These are phyloP conservation scores for Actinernus sp. DNA, from an alignment of 92 coral and sea anemone genomes.

Conservation along the genomic window DNA sequence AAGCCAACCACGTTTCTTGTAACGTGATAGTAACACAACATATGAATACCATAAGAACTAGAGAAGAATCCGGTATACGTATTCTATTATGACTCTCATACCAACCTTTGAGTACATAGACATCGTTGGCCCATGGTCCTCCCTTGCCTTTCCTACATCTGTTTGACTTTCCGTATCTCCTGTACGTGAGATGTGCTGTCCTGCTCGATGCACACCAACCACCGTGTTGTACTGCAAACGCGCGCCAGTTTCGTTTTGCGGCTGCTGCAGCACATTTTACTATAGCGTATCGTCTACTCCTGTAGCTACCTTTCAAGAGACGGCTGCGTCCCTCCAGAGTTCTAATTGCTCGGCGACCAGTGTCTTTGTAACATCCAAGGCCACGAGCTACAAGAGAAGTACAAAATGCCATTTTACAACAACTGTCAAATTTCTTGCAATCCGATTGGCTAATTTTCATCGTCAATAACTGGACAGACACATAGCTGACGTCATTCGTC, in stretches of 20 bases:
- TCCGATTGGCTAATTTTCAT: too few relatives aligned
- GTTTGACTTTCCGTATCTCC: conserved; percentile 29
- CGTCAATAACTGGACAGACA: too few relatives aligned
- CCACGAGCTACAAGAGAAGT: conserved; percentile 14
- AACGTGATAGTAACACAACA: too few relatives aligned
- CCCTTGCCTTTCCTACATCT: conserved; percentile 31
- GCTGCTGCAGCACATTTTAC: conserved; percentile 33
- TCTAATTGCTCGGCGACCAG: conserved; percentile 30
- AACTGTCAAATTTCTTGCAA: too few relatives aligned
- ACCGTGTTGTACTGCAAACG: conserved; percentile 25
- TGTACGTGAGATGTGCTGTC: conserved; percentile 10
- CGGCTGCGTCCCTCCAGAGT: conserved; percentile 37
- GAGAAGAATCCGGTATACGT: too few relatives aligned
- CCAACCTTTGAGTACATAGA: conserved; percentile 36
- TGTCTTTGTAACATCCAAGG: conserved; percentile 32
- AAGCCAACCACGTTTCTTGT: too few relatives aligned
- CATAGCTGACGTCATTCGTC: too few relatives aligned
- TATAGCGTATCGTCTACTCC: conserved; percentile 26
- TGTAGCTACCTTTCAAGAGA: conserved; percentile 16
- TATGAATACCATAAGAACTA: too few relatives aligned
- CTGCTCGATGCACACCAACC: conserved; percentile 43
- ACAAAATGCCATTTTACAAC: too few relatives aligned
- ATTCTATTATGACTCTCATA: too few relatives aligned
- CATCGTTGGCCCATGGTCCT: conserved; percentile 52
- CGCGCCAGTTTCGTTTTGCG: conserved; percentile 11